A percentile compares a stretch with the other conserved stretches of the same genome.
phyloP scores from a whole-genome alignment of 2,797 vertebrate species.

The Sandelia bainsii region DNA sequence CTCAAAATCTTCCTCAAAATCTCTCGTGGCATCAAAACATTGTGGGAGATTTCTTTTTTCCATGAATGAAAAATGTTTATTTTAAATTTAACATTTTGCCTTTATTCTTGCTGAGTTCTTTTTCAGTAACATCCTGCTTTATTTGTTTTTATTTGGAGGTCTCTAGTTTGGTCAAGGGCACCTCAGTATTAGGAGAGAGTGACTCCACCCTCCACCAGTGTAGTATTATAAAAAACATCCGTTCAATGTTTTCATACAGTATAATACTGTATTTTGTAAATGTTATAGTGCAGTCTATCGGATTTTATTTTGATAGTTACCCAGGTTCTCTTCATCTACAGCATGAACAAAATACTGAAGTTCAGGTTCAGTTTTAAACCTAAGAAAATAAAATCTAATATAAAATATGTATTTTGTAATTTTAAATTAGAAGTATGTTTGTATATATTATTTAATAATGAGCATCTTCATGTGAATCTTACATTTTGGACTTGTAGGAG shows the following conservation, averaged over 20 bases:
- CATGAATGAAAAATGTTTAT: background rate
- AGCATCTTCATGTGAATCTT: background rate
- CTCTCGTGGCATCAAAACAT: background rate
- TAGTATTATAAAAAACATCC: too few relatives aligned
- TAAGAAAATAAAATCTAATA: too few relatives aligned
- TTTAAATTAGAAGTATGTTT: background rate
- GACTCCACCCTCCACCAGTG: too few relatives aligned
- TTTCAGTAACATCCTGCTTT: background rate
- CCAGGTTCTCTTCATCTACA: background rate
- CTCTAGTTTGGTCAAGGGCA: background rate
- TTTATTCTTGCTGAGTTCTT: background rate
- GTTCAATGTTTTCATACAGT: too few relatives aligned
- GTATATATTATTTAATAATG: background rate
- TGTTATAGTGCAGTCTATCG: too few relatives aligned
- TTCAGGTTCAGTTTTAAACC: background rate
- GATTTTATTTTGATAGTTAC: too few relatives aligned
- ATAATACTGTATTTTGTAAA: too few relatives aligned
- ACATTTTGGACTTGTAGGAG: background rate
- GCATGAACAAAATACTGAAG: background rate
- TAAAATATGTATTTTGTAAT: background rate
- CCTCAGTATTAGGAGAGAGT: background rate
- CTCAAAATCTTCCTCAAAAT: background rate
- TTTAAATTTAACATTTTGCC: constrained; percentile 15
- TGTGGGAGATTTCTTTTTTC: background rate
- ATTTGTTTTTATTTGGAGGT: too few relatives aligned